A percentile compares a stretch with the other conserved stretches of the same genome.
phyloP scores from a whole-genome alignment of 2,797 vertebrate genomes.

The Typhlichthys subterraneus region DNA sequence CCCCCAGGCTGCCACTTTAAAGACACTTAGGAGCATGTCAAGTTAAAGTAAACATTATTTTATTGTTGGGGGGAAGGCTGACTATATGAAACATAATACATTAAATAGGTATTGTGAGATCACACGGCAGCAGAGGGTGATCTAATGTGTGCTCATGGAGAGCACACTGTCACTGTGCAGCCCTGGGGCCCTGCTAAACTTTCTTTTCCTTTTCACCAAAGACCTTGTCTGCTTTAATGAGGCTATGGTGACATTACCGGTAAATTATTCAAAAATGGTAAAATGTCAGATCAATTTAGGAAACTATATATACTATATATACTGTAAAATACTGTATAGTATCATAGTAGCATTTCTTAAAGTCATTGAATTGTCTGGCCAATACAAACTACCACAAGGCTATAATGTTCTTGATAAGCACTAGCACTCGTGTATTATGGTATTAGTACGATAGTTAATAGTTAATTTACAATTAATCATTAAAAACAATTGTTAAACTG shows the following conservation, averaged over 20 bases:
- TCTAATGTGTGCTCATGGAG: conserved; percentile 44
- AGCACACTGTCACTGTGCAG: conserved; percentile 17
- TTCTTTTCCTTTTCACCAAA: conserved; percentile 13
- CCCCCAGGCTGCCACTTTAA: conserved; percentile 72
- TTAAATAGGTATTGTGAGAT: conserved; percentile 66
- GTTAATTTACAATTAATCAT: no score
- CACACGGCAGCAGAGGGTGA: conserved; percentile 39
- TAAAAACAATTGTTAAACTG: no score
- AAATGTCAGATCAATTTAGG: conserved; percentile 18
- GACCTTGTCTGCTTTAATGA: conserved; percentile 15
- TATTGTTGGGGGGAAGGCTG: conserved; percentile 56
- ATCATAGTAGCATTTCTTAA: no score
- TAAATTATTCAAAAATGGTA: background rate
- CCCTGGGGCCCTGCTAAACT: conserved; percentile 7
- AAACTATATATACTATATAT: conserved; percentile 18
- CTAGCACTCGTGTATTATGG: no score
- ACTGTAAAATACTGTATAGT: conserved; percentile 19
- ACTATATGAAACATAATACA: conserved; percentile 66
- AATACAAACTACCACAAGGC: no score
- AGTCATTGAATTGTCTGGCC: no score
- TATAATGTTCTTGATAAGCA: no score
- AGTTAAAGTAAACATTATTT: conserved; percentile 75
- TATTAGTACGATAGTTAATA: no score
- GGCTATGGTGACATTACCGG: conserved; percentile 1
- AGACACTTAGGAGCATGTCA: conserved; percentile 74